Evolutionary conservation across 1,140 invertebrate species (phyloP).

Genomic region (Trinorchestia longiramus): DNA sequence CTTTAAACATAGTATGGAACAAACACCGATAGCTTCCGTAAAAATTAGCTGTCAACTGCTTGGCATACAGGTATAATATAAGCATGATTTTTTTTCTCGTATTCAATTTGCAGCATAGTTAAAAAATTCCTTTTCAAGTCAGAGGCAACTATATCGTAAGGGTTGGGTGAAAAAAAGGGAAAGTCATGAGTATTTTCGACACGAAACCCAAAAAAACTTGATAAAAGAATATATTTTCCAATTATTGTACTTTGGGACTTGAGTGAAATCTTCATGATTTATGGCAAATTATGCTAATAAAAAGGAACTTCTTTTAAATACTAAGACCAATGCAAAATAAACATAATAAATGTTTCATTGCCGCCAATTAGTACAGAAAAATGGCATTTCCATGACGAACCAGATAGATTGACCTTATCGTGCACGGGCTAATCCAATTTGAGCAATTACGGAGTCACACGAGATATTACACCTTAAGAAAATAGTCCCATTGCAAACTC

Average conservation of each 20-base stretch:
- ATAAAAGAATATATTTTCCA: background rate
- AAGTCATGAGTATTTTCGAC: background rate
- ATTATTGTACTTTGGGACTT: background rate
- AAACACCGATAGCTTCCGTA: background rate
- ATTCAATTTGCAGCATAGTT: background rate
- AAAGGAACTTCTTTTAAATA: background rate
- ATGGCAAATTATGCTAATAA: background rate
- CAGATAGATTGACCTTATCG: background rate
- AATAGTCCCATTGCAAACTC: constrained; percentile 39
- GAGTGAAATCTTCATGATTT: background rate
- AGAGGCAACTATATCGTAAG: background rate
- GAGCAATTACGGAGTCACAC: background rate
- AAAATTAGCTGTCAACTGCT: too few species aligned
- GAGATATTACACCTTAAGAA: constrained; percentile 12
- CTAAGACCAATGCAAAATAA: background rate
- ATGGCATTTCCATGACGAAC: background rate
- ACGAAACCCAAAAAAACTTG: background rate
- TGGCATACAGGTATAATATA: too few species aligned
- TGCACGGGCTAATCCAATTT: constrained; percentile 23
- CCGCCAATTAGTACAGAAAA: background rate
- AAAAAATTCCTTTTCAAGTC: background rate
- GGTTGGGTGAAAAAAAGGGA: background rate
- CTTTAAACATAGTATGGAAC: background rate
- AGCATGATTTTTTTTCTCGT: too few species aligned
- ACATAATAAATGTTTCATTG: background rate